These are phyloP conservation scores for Liodrosophila aerea DNA, from an alignment of 2,888 invertebrate species.

Conservation along the genomic window DNA sequence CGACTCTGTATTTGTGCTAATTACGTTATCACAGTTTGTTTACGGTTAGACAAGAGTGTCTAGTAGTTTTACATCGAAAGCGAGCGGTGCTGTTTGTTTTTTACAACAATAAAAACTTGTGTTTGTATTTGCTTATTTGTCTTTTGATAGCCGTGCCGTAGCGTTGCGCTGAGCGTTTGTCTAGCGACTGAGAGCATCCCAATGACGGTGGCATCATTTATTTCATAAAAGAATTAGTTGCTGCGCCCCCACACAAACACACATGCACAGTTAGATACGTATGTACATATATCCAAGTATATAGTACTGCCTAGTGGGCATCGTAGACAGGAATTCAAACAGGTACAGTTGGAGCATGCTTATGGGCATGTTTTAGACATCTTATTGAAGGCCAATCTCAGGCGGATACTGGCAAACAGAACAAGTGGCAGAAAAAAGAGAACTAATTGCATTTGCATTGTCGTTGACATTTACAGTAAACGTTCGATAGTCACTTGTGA, in stretches of 20 bases:
- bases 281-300: constrained; percentile 9
- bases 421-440: constrained; percentile 11
- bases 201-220: constrained; percentile 62
- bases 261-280: constrained; percentile 2
- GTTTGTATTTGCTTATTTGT: constrained; percentile 28
- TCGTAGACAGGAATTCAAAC: constrained; percentile 5
- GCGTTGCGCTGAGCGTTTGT: constrained; percentile 64
- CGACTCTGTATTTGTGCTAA: constrained; percentile 31
- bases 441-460: constrained; percentile 41
- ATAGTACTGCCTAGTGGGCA: too few species aligned
- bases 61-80: constrained; percentile 64
- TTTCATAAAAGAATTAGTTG: constrained; percentile 53
- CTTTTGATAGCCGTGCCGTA: constrained; percentile 27
- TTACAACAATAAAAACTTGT: constrained; percentile 33
- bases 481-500: too few species aligned
- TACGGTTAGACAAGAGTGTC: constrained; percentile 36
- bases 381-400: constrained; percentile 2
- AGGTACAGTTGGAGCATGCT: constrained; percentile 10
- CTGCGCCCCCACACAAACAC: constrained; percentile 22
- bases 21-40: constrained; percentile 67
- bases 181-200: constrained; percentile 61
- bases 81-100: constrained; percentile 33
- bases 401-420: constrained; percentile 9
- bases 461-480: too few species aligned
- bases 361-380: constrained; percentile 18